Evolutionary conservation across 2,797 vertebrate genomes (phyloP), one percentile per base, ranked within the genome.

Genomic region (Enteromius fasciolatus): DNA sequence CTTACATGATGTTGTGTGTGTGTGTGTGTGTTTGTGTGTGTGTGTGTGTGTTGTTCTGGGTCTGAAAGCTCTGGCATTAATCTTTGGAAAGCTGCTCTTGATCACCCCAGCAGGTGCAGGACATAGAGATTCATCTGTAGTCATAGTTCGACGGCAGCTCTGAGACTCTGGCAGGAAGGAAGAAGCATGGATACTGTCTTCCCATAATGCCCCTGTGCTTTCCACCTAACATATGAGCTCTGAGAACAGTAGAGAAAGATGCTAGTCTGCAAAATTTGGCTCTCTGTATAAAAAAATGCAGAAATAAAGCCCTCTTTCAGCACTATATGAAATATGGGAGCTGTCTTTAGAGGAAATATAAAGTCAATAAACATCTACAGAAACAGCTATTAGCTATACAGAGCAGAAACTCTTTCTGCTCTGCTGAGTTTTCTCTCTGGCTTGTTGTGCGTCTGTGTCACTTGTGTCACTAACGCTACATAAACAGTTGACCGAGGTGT

Each of bases 21-120:
- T 50, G 25, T 15, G 18, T 41, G 80, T 39, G n/a, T 63, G 11
- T 25, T 31, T 23, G 20, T 46, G 23, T 63, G 11, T 25, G 44
- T 23, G 20, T 46, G 23, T 50, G 25, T 15, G 18, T 41, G 80
- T 39, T 67, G 36, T n/a, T 17, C 36, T 23, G 50, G 52, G 17
- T 82, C 36, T 77, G 57, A 50, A 23, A 63, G 79, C 20, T 15
- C 68, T 48, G 74, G 39, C 74, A 83, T 83, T 83, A 83, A 83
- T 83, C 81, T 77, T 36, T 69, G 39, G 73, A 82, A 82, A 69
- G 63, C 57, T 41, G 59, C 63, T 76, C 63, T 81, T 74, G 69
- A 82, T 69, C 81, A 83, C 64, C 52, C 20, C 74, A 77, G 64
- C 81, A 77, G 81, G 81, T 83, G 81, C 74, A 77, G 64, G 81